Percentiles rank a stretch among this genome's conserved stretches.
phyloP scores from a whole-genome alignment of 2,797 vertebrate species.

The Morelia viridis region DNA sequence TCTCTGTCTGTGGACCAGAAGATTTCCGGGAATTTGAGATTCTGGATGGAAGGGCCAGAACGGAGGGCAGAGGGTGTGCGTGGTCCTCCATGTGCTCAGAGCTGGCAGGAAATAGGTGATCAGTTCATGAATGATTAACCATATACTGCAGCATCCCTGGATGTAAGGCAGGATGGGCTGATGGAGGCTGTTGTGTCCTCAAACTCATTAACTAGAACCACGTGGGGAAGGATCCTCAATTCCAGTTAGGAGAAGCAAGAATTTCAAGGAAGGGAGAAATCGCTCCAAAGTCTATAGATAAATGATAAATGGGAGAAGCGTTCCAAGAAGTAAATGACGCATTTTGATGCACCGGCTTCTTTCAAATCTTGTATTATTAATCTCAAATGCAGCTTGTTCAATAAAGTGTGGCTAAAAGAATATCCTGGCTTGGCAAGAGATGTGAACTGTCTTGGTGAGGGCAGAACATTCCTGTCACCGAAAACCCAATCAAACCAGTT shows the following conservation, averaged over 20 bases:
- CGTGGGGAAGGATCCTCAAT: neutral
- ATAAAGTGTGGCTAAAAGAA: neutral
- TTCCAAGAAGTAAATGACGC: neutral
- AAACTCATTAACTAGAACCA: neutral
- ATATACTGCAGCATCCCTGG: neutral
- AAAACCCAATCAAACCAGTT: rapidly evolving
- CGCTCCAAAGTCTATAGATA: neutral
- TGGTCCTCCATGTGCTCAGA: neutral
- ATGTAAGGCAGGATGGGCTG: neutral
- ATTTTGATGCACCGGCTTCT: neutral
- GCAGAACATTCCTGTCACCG: neutral
- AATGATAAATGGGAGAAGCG: neutral
- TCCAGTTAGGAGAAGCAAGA: neutral
- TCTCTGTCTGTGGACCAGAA: neutral
- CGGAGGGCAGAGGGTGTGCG: neutral
- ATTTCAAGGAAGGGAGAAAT: neutral
- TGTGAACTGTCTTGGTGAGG: neutral
- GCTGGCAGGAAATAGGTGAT: neutral
- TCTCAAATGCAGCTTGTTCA: neutral
- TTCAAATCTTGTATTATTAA: neutral
- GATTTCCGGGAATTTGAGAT: neutral
- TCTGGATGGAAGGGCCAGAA: neutral
- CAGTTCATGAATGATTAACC: neutral
- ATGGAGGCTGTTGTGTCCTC: neutral
- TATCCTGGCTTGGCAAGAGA: neutral